Base-by-base conservation (phyloP, 2,113 vertebrate species). In the Pelusios castaneus region DNA sequence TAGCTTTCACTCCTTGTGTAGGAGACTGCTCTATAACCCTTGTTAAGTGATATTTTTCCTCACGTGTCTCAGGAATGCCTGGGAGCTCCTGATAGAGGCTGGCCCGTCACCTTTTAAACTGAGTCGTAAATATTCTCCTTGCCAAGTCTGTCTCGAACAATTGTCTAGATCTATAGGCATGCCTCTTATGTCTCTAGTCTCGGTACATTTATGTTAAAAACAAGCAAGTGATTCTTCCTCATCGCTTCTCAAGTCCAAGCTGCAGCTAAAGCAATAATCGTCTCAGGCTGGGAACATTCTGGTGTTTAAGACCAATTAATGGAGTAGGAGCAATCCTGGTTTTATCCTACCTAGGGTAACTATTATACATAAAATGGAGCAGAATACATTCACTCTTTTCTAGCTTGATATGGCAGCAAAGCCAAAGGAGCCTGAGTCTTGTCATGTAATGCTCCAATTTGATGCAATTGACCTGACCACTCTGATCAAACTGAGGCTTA, bases 101-200 rank as follows among this genome's bases (percentile, higher is more conserved):
- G 29, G 12, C 25, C 0, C 0, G 58, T 85, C 52, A 24, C 34
- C 34, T 93, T 94, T 89, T 45, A 90, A 67, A 27, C 0, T 0
- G 6, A 24, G 0, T 19, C 80, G 7, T 75, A 17, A 90, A 94
- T 91, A 25, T 88, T 91, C 85, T 86, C 38, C 80, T 45, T 2
- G 86, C 94, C 51, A 77, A 89, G 67, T 45, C 49, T 63, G n/a
- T 75, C 51, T 80, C 84, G 41, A 94, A 52, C 75, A 80, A 8
- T 86, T 89, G 54, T 5, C 41, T 78, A 31, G n/a, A 43, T 51
- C 77, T 87, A 52, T 17, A 31, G 54, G 27, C 51, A 84, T 73
- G 87, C 87, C 70, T 25, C 1, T 76, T 22, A 34, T 41, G 14
- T 67, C 60, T 67, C 31, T 79, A 95, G 29, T 6, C 47, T 1